Conservation (phyloP, 2,888 invertebrate species). For the Gandaritis pyraliata region DNA sequence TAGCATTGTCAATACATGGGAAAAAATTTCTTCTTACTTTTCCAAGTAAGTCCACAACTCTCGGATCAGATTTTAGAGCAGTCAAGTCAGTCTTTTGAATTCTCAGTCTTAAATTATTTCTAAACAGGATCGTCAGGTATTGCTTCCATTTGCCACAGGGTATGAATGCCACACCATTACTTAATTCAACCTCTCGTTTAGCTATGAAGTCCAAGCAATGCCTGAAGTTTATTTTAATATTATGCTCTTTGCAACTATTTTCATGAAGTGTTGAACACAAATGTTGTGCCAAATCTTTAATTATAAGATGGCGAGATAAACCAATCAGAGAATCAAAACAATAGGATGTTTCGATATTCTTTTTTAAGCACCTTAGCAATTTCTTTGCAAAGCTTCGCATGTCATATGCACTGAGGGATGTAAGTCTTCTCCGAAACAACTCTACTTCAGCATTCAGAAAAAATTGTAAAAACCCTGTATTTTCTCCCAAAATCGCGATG, state of each 20-base stretch:
- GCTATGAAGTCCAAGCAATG: slow-evolving; percentile 82
- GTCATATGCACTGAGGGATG: slow-evolving; percentile 61
- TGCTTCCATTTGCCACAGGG: slow-evolving; percentile 84
- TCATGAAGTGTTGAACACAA: slow-evolving; percentile 53
- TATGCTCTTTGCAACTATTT: slow-evolving; percentile 54
- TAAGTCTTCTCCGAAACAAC: slow-evolving; percentile 61
- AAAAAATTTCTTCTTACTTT: slow-evolving; percentile 55
- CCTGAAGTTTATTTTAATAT: slow-evolving; percentile 80
- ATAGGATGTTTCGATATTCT: slow-evolving; percentile 45
- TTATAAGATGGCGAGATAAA: slow-evolving; percentile 64
- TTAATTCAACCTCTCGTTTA: slow-evolving; percentile 78
- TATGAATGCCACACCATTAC: slow-evolving; percentile 78
- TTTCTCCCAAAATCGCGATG: slow-evolving; percentile 59
- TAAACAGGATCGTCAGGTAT: slow-evolving; percentile 75
- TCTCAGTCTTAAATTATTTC: slow-evolving; percentile 66
- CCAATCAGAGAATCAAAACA: slow-evolving; percentile 56
- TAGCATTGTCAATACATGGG: slow-evolving; percentile 40
- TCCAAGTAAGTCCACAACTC: slow-evolving; percentile 62
- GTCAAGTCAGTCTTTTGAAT: slow-evolving; percentile 56
- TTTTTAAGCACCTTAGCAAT: slow-evolving; percentile 60
- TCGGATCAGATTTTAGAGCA: slow-evolving; percentile 62
- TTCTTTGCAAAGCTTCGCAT: slow-evolving; percentile 69
- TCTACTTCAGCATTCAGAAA: slow-evolving; percentile 66
- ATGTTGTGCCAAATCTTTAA: slow-evolving; percentile 69
- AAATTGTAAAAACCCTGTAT: slow-evolving; percentile 59